Evolutionary conservation across 2,888 invertebrate species (phyloP).

Genomic region (Sclerodermus sp.): DNA sequence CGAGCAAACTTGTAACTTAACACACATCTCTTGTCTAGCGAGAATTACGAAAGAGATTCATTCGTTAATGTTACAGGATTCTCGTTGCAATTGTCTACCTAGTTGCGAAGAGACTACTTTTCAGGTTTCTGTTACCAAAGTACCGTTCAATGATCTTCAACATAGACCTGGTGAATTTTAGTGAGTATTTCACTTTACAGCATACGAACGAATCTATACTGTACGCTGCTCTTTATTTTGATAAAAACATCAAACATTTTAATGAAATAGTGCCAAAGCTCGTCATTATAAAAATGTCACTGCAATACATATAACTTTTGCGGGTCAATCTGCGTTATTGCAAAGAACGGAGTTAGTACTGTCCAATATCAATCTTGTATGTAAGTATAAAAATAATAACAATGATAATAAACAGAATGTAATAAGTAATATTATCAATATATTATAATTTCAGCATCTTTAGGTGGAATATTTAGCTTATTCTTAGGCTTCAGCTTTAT

Average conservation of each 20-base stretch:
- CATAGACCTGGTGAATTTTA: conserved; percentile 31
- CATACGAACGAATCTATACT: neutral
- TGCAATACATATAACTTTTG: conserved; percentile 35
- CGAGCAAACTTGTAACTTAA: conserved; percentile 42
- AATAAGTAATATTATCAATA: neutral
- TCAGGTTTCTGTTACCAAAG: conserved; percentile 20
- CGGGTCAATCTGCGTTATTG: conserved; percentile 28
- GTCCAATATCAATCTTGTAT: conserved; percentile 39
- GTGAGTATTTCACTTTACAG: conserved; percentile 22
- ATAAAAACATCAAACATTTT: too few relatives aligned
- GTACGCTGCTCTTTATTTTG: neutral
- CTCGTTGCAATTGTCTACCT: conserved; percentile 32
- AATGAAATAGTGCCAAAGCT: conserved; percentile 24
- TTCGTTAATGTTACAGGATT: conserved; percentile 22
- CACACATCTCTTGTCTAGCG: conserved; percentile 44
- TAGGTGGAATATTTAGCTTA: conserved; percentile 57
- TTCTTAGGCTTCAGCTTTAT: conserved; percentile 59
- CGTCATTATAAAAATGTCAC: conserved; percentile 25
- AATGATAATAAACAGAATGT: neutral
- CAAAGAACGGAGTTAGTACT: conserved; percentile 35
- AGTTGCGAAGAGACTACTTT: conserved; percentile 32
- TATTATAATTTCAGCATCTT: conserved; percentile 49
- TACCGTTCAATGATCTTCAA: conserved; percentile 26
- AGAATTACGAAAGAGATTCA: conserved; percentile 24
- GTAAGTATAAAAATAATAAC: conserved; percentile 24